These are phyloP conservation scores for Ericerus pela DNA, from an alignment of 1,140 invertebrate genomes.

Conservation along the genomic window DNA sequence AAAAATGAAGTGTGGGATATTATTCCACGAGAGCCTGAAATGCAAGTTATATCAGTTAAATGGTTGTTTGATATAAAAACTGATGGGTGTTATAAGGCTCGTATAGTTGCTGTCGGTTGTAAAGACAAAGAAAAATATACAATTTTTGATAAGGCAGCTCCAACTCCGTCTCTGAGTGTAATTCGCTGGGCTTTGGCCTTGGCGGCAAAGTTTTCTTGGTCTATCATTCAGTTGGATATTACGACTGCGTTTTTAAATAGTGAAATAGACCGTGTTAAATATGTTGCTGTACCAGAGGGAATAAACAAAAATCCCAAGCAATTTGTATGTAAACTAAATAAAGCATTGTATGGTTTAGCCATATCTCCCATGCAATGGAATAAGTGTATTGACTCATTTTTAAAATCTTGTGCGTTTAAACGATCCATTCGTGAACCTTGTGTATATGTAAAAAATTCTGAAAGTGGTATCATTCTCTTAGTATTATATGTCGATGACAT, in stretches of 20 bases:
- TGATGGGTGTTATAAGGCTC: constrained; percentile 18
- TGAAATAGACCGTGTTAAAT: not conserved
- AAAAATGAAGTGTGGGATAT: constrained; percentile 27
- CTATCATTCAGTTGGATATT: constrained; percentile 17
- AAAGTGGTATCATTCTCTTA: constrained; percentile 15
- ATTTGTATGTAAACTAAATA: constrained; percentile 14
- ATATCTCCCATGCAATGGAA: constrained; percentile 27
- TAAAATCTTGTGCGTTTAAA: constrained; percentile 21
- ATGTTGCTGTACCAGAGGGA: constrained; percentile 4
- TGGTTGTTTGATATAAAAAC: constrained; percentile 22
- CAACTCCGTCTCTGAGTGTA: constrained; percentile 21
- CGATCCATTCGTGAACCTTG: constrained; percentile 20
- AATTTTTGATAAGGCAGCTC: constrained; percentile 26
- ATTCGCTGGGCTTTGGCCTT: constrained; percentile 26
- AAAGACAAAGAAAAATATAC: constrained; percentile 17
- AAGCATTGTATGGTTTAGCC: constrained; percentile 23
- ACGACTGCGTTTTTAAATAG: constrained; percentile 7
- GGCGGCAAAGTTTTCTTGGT: constrained; percentile 24
- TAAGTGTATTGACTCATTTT: constrained; percentile 24
- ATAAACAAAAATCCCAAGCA: not conserved
- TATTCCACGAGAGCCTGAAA: constrained; percentile 23
- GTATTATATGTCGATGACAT: constrained; percentile 30
- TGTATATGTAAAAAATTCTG: constrained; percentile 17
- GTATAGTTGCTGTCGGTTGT: constrained; percentile 19
- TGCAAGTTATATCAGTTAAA: constrained; percentile 24